Conservation (phyloP, 2,113 vertebrate genomes). For the Gallinago media region DNA sequence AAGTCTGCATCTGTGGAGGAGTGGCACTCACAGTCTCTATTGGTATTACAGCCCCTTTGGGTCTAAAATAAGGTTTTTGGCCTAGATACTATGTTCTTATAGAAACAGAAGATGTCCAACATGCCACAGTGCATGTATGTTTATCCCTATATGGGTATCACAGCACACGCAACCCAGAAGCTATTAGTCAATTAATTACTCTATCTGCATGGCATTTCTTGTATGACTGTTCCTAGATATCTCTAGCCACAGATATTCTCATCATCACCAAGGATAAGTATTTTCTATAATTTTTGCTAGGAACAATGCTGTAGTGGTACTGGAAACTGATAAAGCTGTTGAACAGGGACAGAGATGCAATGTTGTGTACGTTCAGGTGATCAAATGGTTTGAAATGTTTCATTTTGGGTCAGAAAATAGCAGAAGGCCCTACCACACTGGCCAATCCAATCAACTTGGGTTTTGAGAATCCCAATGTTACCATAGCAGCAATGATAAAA, state of each 20-base stretch:
- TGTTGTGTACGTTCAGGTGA: background rate
- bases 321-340: background rate
- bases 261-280: background rate
- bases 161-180: background rate
- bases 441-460: background rate
- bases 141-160: background rate
- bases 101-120: slow-evolving; percentile 46
- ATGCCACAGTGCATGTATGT: background rate
- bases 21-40: slow-evolving; percentile 31
- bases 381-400: background rate
- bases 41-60: slow-evolving; percentile 20
- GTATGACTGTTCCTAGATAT: background rate
- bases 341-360: background rate
- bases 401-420: background rate
- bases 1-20: slow-evolving; percentile 48
- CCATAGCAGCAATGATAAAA: background rate
- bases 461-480: background rate
- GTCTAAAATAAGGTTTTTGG: slow-evolving; percentile 47
- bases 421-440: background rate
- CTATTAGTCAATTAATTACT: background rate
- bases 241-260: background rate
- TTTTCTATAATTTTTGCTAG: background rate
- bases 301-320: background rate
- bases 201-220: background rate
- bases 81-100: slow-evolving; percentile 54